Evolutionary conservation across 2,113 vertebrate genomes (phyloP).

Genomic region (Protomyctophum bolini): DNA sequence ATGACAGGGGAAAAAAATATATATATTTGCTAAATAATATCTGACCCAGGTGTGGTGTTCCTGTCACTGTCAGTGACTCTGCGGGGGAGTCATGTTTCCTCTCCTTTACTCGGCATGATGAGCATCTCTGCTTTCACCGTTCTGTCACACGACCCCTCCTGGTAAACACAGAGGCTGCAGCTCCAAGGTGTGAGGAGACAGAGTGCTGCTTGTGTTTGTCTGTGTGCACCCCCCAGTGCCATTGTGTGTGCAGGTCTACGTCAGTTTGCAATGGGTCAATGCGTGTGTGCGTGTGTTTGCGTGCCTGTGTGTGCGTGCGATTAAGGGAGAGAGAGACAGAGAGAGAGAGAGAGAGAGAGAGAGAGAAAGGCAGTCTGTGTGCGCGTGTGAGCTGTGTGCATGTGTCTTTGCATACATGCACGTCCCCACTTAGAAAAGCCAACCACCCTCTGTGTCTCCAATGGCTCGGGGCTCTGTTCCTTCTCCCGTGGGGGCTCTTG

Average conservation of each 20-base stretch:
- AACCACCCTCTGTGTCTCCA: slow-evolving; percentile 67
- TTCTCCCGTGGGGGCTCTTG: slow-evolving; percentile 66
- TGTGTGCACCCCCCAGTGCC: slow-evolving; percentile 16
- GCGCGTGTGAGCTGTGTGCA: slow-evolving; percentile 17
- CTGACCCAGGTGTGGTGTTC: too few species aligned
- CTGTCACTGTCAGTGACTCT: too few species aligned
- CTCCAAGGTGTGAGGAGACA: slow-evolving; percentile 15
- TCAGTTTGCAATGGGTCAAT: slow-evolving; percentile 8
- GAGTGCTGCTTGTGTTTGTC: slow-evolving; percentile 12
- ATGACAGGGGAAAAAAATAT: too few species aligned
- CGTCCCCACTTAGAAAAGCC: slow-evolving; percentile 67
- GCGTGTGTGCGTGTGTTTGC: slow-evolving; percentile 26
- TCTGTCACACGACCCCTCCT: slow-evolving; percentile 63
- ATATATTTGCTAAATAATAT: too few species aligned
- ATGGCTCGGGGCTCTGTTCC: slow-evolving; percentile 68
- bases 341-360: not conserved
- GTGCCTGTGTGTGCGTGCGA: slow-evolving; percentile 29
- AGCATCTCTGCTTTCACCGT: slow-evolving; percentile 22
- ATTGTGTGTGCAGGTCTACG: slow-evolving; percentile 10
- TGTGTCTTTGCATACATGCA: slow-evolving; percentile 28
- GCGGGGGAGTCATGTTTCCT: not conserved
- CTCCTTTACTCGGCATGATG: slow-evolving; percentile 6
- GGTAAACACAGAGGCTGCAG: slow-evolving; percentile 60
- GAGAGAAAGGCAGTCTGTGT: slow-evolving; percentile 2
- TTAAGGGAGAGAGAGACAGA: not conserved